Evolutionary conservation across 2,113 vertebrate species (phyloP), one percentile per base, ranked within the genome.

Genomic region (Catharus minimus): DNA sequence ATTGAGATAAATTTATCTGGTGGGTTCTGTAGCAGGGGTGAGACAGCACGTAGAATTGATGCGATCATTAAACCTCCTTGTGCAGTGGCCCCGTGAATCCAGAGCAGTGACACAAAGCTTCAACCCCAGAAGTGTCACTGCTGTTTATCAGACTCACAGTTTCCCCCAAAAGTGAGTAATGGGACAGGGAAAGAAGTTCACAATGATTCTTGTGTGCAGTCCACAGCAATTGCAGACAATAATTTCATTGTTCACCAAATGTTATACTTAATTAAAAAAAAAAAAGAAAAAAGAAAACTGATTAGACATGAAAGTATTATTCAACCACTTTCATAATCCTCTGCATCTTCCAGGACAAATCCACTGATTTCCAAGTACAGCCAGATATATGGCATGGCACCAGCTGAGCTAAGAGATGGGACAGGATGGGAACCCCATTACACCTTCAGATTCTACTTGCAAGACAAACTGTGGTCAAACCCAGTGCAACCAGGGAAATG

Each of bases 31-130:
- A 94, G 80, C 65, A 43, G n/a, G 17, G 36, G 26, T 86, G 50
- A 96, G 78, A 84, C 8, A 80, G 60, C 30, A 78, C 75, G 88
- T 94, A 71, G 86, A 97, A 96, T 96, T 96, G 95, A 97, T 92
- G 82, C 0, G 4, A 64, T 66, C 50, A 66, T 95, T 97, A 93
- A 90, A 92, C 39, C 94, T 81, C 52, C 47, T 14, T 71, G 87
- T 64, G 72, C 67, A 62, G 53, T 77, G 55, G 62, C 57, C 64
- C 77, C 3, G 6, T 83, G 88, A 95, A 91, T 95, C 75, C 76
- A 50, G 50, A 95, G 81, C 58, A 46, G 33, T 39, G 53, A 76
- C 96, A 94, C 30, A 76, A 88, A 80, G 67, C 41, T 83, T 82
- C 90, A 68, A 46, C 67, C 27, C 15, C 36, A 68, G 82, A 73